Evolutionary conservation across 1,140 invertebrate species (phyloP), one percentile per base, ranked within the genome.

Genomic region (Macrostomum lignano): DNA sequence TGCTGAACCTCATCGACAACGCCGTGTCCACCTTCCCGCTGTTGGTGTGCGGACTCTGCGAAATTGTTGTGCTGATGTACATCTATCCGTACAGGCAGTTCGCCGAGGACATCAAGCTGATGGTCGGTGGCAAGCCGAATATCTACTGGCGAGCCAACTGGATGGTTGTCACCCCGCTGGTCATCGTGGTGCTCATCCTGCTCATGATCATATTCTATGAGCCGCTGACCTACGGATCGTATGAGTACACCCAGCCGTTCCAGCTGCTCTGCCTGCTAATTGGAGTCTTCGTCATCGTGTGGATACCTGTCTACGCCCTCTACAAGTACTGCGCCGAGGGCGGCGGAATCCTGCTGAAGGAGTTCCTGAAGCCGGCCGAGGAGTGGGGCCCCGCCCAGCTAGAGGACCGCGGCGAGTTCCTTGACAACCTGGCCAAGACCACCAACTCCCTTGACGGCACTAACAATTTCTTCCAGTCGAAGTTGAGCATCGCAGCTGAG

Each of bases 41-140:
- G 9, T 21, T 32, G 17, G 25, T 32, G 11, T 7, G 20, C 25
- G 31, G 31, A 11, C 17, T 32, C 6, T 11, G 9, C 11, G 31
- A 32, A 14, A 7, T 32, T 6, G 4, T 32, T 21, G 31, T 32
- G 5, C 11, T 32, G 11, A 21, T 7, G 11, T 21, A 32, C 25
- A 11, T 22, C 25, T 32, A 32, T 32, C 19, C 19, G 20, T n/a
- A 21, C 10, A 6, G 17, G 20, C 32, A 72, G 39, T 49, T 81
- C 32, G 67, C 71, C 9, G 65, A 64, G 41, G 77, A 81, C 47
- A 67, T 81, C 9, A 67, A 72, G 46, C 70, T 76, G 48, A 81
- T 82, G 74, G 75, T 74, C 5, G 74, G 73, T 37, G 60, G 63
- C 17, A 57, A 65, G 28, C 74, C 69, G 53, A 61, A 47, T 40